Percentiles rank a stretch among this genome's conserved stretches.
Evolutionary conservation across 2,113 vertebrate genomes (phyloP).

Genomic region (Triplophysa tibetana): DNA sequence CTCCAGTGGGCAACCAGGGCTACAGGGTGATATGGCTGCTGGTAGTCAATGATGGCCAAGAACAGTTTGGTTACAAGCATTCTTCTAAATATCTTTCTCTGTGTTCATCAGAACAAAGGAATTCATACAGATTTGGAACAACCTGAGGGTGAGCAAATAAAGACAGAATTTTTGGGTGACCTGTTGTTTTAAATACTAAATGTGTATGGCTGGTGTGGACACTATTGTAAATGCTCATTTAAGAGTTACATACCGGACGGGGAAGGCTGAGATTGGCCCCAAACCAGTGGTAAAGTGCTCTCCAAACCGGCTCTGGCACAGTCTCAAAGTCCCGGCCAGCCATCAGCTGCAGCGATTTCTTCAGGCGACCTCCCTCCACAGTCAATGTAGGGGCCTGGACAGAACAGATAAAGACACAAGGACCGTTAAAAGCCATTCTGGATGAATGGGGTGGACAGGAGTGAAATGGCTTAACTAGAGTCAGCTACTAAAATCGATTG

Average conservation of each 20-base stretch:
- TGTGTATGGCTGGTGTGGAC: no score
- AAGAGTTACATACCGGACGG: constrained; percentile 83
- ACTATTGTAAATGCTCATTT: background rate
- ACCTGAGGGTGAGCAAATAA: no score
- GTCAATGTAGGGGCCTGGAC: constrained; percentile 90
- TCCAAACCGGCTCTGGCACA: constrained; percentile 96
- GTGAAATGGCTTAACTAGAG: background rate
- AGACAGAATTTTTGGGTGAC: no score
- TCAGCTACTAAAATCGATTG: background rate
- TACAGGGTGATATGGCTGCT: no score
- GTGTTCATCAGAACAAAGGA: no score
- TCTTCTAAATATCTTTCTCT: no score
- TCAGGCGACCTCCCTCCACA: constrained; percentile 92
- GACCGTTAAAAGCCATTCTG: background rate
- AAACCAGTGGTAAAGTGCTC: constrained; percentile 98
- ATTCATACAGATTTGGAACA: no score
- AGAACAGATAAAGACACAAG: constrained; percentile 15
- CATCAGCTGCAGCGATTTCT: constrained; percentile 78
- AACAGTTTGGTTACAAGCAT: no score
- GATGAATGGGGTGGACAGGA: background rate
- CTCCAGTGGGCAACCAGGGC: no score
- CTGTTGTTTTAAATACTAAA: no score
- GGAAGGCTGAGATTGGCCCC: constrained; percentile 94
- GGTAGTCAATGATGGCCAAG: no score
- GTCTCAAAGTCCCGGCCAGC: constrained; percentile 87